Evolutionary conservation across 2,797 vertebrate genomes (phyloP), one percentile per base, ranked within the genome.

Genomic region (Bothrops alternatus): DNA sequence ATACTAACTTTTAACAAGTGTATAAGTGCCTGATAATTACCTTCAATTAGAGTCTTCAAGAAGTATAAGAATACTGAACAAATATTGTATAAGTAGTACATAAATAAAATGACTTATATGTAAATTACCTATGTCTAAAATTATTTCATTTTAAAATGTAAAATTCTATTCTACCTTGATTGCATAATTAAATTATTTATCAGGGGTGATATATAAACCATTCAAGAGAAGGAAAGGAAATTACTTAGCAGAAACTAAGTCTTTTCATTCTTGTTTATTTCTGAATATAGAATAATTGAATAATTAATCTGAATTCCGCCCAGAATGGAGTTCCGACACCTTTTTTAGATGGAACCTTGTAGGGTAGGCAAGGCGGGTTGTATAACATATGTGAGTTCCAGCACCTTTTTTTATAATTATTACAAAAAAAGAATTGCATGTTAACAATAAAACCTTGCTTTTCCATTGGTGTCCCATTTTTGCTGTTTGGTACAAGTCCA

Each of bases 101-200:
- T 92, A 82, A 91, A 93, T 93, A 93, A 95, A 82, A n/a, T 82
- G 88, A 86, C 7, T 86, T 89, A 25, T 11, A 92, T 53, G 32
- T 89, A 2, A 82, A 61, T 61, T 61, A 53, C 11, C 89, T 60
- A 16, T 91, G 18, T 60, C 50, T 50, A 26, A 63, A 87, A 90
- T 87, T 50, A 55, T 85, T 85, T 90, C 6, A 86, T 92, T 58
- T 90, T 42, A 93, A 60, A 78, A 56, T 28, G 91, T 92, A 94
- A 94, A 94, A 58, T 90, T 0, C 85, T 47, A 82, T 95, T 53
- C 93, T n/a, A 23, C 2, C 18, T 47, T 91, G 60, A 69, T 0
- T 56, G 23, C 0, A 4, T n/a, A 90, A 63, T 60, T 86, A 93
- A 95, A 91, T 90, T 88, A 92, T 86, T 57, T 28, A 0, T 28